phyloP scores from a whole-genome alignment of 2,113 vertebrate species.

The Polypterus senegalus region DNA sequence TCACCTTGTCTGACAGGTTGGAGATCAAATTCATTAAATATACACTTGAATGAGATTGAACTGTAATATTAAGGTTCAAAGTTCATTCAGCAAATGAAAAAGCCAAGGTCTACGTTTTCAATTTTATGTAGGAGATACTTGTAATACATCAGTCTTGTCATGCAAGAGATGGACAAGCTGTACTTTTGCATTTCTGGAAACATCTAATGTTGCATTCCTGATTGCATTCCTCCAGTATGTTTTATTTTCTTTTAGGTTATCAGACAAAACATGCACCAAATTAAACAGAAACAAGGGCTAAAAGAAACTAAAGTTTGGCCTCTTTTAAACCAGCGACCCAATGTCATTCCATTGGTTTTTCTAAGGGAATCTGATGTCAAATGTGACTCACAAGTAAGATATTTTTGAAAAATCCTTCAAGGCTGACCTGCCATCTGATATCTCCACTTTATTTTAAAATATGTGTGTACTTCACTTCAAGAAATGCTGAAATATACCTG shows the following conservation, averaged over 20 bases:
- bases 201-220: background rate
- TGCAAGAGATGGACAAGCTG: background rate
- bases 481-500: no score
- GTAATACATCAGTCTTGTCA: slow-evolving; percentile 3
- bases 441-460: no score
- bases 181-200: background rate
- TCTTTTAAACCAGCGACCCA: slow-evolving; percentile 3
- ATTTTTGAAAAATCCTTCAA: no score
- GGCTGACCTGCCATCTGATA: no score
- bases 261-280: slow-evolving; percentile 16
- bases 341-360: slow-evolving; percentile 7
- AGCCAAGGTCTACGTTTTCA: no score
- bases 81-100: no score
- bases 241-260: slow-evolving; percentile 8
- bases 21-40: background rate
- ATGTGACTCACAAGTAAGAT: slow-evolving; percentile 17
- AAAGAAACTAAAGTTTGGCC: slow-evolving; percentile 22
- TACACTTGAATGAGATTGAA: background rate
- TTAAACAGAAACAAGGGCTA: slow-evolving; percentile 17
- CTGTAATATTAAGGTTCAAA: no score
- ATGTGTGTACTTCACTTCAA: no score
- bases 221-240: background rate
- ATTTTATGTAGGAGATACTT: background rate
- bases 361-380: slow-evolving; percentile 20
- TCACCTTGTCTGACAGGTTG: background rate